Evolutionary conservation across 2,888 invertebrate species (phyloP), one percentile per base, ranked within the genome.

Genomic region (Eristalis pertinax): DNA sequence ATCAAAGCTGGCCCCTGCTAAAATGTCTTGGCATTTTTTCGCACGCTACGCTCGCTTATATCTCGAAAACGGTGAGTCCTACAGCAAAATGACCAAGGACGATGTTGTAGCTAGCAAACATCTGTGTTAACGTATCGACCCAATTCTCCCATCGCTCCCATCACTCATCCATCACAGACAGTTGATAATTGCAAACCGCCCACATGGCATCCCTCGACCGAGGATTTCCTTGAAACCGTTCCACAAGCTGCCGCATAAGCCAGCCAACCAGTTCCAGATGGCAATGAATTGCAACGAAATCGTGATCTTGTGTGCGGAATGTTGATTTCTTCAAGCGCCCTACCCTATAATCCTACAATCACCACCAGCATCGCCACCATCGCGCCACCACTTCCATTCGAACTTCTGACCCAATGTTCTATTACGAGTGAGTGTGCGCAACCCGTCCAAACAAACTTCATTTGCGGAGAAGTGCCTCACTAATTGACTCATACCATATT

Each of bases 291-390:
- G 50, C 19, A 19, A 50, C 74, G 65, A 65, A 69, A 79, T 84
- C 84, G 84, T 84, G 84, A 84, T 84, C 79, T 79, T 84, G 74
- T 64, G 26, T 64, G 65, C 62, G 78, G 83, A 83, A 83, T 83
- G 83, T 60, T 68, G 72, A 73, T 63, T 74, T 79, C 74, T 79
- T 73, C 29, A 56, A 64, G 19, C 50, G 74, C 79, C 79, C 74
- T 69, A 74, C 84, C 84, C 79, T 50, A 1, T 8, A 50, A 50
- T 50, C 50, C 50, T 50, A 1, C 26, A 26, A 38, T 13, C 38
- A 7, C 13, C 13, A 8, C 13, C 38, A 38, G 0, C 32, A 32
- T 8, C 32, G 7, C 32, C 10, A 32, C 32, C 32, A 32, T 8
- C 32, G 4, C 5, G 4, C 5, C 32, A 5, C 35, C 38, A 38